These are phyloP conservation scores for Bothrops jararaca DNA, from an alignment of 2,113 vertebrate genomes.

Conservation along the genomic window DNA sequence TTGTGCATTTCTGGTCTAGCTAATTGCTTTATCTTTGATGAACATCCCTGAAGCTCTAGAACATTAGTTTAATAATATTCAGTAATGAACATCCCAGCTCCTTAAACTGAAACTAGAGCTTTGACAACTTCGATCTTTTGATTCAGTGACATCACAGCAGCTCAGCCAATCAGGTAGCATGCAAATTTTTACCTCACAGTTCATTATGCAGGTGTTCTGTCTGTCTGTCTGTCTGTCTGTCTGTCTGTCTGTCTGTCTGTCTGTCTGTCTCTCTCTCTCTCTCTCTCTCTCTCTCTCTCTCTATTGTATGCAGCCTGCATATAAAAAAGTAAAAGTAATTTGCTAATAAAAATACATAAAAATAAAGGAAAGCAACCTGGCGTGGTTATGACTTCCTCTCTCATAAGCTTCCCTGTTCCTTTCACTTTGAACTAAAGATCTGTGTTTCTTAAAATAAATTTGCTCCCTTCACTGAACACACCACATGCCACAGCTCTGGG, in stretches of 20 bases:
- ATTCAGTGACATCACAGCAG: background rate
- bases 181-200: background rate
- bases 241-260: too few species aligned
- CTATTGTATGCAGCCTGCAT: background rate
- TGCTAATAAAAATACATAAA: slow-evolving; percentile 17
- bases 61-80: background rate
- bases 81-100: background rate
- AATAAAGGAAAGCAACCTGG: background rate
- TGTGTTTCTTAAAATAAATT: background rate
- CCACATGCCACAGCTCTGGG: background rate
- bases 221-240: too few species aligned
- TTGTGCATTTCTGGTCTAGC: background rate
- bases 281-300: too few species aligned
- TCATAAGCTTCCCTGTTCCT: background rate
- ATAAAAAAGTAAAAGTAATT: slow-evolving; percentile 5
- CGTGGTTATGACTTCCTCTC: background rate
- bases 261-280: too few species aligned
- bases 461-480: background rate
- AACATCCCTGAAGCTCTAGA: background rate
- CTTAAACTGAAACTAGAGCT: background rate
- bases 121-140: background rate
- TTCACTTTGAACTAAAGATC: background rate
- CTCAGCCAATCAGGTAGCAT: background rate
- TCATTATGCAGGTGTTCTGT: background rate
- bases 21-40: background rate